Conservation (phyloP, 2,113 vertebrate species). For the Scomber colias region DNA sequence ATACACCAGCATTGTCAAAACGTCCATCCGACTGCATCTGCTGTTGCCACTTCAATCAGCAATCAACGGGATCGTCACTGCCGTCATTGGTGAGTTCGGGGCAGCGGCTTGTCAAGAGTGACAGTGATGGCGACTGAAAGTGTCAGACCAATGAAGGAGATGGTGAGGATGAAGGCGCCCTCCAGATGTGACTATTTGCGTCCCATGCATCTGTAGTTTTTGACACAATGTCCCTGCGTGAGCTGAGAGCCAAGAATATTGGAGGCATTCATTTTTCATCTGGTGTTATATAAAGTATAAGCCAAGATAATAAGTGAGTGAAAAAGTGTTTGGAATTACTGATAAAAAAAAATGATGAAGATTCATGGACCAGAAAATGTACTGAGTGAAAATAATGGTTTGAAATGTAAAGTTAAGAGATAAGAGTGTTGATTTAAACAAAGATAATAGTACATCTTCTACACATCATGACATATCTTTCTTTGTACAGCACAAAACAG, state of each 20-base stretch:
- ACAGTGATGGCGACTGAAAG: slow-evolving; percentile 12
- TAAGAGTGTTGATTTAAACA: too few species aligned
- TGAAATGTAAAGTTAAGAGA: background rate
- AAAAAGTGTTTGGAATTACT: background rate
- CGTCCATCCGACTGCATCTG: slow-evolving; percentile 19
- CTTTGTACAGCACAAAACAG: background rate
- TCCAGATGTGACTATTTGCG: slow-evolving; percentile 13
- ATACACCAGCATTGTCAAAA: slow-evolving; percentile 26
- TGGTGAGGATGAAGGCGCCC: slow-evolving; percentile 19
- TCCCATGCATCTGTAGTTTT: slow-evolving; percentile 5
- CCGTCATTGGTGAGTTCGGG: background rate
- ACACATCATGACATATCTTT: background rate
- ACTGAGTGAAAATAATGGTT: background rate
- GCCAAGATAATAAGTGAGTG: background rate
- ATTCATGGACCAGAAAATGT: background rate
- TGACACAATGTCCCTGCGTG: background rate
- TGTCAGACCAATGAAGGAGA: slow-evolving; percentile 21
- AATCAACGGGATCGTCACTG: slow-evolving; percentile 18
- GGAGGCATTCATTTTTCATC: background rate
- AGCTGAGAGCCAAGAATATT: background rate
- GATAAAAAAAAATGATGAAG: background rate
- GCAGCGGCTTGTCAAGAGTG: slow-evolving; percentile 22
- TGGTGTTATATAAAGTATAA: background rate
- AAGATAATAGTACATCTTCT: background rate
- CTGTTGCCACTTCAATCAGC: slow-evolving; percentile 45